phyloP scores from a whole-genome alignment of 2,797 vertebrate genomes.

The Neoniphon sammara region DNA sequence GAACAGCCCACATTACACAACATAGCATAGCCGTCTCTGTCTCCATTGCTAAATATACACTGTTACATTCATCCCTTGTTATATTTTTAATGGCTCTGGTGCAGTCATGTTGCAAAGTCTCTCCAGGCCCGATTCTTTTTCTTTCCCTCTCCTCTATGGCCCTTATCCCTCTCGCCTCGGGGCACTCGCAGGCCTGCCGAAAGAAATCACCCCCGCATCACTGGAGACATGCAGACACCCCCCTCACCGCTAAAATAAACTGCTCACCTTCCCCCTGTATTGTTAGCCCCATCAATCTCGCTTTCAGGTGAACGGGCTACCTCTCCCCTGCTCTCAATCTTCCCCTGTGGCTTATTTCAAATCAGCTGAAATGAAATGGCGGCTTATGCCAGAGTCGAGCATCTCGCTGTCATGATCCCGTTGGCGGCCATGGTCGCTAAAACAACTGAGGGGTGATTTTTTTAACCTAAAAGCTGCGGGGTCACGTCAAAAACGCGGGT shows the following conservation, averaged over 20 bases:
- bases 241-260: conserved; percentile 72
- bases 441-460: conserved; percentile 20
- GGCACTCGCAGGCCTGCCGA: conserved; percentile 80
- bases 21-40: conserved; percentile 33
- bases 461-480: conserved; percentile 24
- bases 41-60: conserved; percentile 72
- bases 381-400: conserved; percentile 10
- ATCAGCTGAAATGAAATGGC: conserved; percentile 44
- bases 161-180: conserved; percentile 74
- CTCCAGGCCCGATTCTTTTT: conserved; percentile 71
- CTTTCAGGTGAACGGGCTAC: conserved; percentile 67
- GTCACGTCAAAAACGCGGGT: conserved; percentile 22
- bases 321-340: conserved; percentile 30
- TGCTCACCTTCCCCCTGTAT: conserved; percentile 73
- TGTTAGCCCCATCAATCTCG: conserved; percentile 57
- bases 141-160: conserved; percentile 64
- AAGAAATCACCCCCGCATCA: conserved; percentile 82
- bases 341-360: conserved; percentile 42
- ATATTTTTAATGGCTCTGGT: conserved; percentile 77
- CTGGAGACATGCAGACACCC: conserved; percentile 72
- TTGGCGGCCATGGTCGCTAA: neutral
- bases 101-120: conserved; percentile 71
- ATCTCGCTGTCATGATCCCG: neutral
- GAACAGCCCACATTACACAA: conserved; percentile 11
- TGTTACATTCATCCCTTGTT: conserved; percentile 69